Percentiles rank a stretch among this genome's conserved stretches.
phyloP scores from a whole-genome alignment of 2,888 invertebrate species.

The Empis livida region DNA sequence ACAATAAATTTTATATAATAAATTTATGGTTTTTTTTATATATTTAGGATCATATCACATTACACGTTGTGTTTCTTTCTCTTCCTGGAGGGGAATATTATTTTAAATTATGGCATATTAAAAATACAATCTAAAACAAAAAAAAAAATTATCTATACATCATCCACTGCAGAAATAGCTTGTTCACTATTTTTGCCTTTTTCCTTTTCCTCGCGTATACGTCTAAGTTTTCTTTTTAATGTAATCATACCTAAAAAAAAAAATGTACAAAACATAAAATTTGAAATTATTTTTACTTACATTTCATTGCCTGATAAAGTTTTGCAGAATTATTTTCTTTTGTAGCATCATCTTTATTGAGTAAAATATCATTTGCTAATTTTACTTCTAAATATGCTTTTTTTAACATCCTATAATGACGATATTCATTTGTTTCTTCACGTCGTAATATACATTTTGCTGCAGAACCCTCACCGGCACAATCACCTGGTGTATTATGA shows the following conservation, averaged over 20 bases:
- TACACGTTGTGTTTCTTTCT: no score
- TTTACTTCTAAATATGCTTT: conserved; percentile 33
- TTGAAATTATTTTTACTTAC: conserved; percentile 14
- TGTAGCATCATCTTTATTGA: conserved; percentile 14
- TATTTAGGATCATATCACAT: no score
- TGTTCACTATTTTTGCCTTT: conserved; percentile 22
- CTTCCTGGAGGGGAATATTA: no score
- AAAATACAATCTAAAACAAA: no score
- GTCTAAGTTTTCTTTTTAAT: conserved; percentile 33
- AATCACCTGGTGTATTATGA: conserved; percentile 30
- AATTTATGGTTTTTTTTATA: no score
- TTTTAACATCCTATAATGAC: conserved; percentile 30
- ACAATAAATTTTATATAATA: no score
- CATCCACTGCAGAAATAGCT: not conserved
- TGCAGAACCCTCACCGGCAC: conserved; percentile 33
- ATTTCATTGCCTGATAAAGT: conserved; percentile 36
- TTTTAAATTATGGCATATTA: no score
- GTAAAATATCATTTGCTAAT: conserved; percentile 26
- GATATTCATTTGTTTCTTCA: conserved; percentile 29
- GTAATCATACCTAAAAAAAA: conserved; percentile 30
- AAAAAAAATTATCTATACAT: no score
- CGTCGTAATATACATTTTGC: conserved; percentile 33
- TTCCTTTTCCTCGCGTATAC: conserved; percentile 33
- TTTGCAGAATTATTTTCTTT: conserved; percentile 28
- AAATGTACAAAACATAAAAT: not conserved